Conservation (phyloP, 2,888 invertebrate genomes). For the Macaria liturata region DNA sequence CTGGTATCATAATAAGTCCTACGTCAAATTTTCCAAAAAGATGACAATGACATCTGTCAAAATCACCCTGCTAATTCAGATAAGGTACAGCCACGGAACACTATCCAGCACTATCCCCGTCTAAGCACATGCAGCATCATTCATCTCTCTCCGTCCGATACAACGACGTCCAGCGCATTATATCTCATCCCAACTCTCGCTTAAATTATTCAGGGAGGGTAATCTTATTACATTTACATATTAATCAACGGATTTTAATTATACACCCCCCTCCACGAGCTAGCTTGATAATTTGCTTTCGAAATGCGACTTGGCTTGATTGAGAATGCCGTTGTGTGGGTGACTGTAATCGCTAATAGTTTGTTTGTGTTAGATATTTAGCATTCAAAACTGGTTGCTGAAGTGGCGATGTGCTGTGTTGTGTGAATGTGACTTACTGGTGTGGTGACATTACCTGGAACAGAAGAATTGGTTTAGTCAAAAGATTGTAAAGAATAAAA, state of each 20-base stretch:
- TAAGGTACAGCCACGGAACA: no score
- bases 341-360: constrained; percentile 63
- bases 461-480: constrained; percentile 26
- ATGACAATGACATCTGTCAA: no score
- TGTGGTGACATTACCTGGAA: constrained; percentile 60
- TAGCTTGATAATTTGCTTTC: constrained; percentile 79
- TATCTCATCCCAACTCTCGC: constrained; percentile 79
- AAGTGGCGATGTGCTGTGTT: constrained; percentile 32
- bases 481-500: no score
- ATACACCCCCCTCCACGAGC: constrained; percentile 86
- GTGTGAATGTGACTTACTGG: constrained; percentile 42
- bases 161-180: constrained; percentile 63
- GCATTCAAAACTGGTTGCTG: constrained; percentile 43
- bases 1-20: no score
- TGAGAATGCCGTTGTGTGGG: constrained; percentile 66
- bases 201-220: constrained; percentile 94
- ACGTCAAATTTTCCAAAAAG: no score
- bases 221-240: constrained; percentile 99
- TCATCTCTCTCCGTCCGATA: constrained; percentile 65
- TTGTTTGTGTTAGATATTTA: constrained; percentile 58
- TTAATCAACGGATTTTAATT: constrained; percentile 99
- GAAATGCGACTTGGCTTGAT: constrained; percentile 78
- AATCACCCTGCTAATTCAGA: no score
- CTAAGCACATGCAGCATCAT: constrained; percentile 41
- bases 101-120: background rate